phyloP scores from a whole-genome alignment of 2,113 vertebrate genomes.

The Natator depressus region DNA sequence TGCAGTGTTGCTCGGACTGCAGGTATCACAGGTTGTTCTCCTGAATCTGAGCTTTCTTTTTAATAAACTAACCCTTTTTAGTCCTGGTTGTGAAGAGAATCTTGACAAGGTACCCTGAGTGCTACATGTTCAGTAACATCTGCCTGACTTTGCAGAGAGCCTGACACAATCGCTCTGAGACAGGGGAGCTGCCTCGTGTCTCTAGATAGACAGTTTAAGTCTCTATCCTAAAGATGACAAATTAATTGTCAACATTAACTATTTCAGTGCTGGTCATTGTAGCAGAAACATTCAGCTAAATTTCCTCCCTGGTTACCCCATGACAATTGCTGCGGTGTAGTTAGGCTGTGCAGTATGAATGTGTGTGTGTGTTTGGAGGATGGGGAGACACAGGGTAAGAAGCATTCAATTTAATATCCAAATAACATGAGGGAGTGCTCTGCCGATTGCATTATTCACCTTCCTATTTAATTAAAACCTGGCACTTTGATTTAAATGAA shows the following conservation, averaged over 20 bases:
- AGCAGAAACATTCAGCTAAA: background rate
- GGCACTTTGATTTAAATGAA: background rate
- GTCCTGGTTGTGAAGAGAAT: background rate
- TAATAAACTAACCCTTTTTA: too few species aligned
- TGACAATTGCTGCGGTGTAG: too few species aligned
- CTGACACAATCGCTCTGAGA: background rate
- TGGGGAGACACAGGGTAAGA: background rate
- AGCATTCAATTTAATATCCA: background rate
- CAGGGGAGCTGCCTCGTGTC: background rate
- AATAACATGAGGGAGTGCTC: background rate
- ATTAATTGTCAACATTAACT: background rate
- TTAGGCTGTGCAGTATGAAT: too few species aligned
- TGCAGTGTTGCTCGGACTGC: background rate
- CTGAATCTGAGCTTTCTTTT: background rate
- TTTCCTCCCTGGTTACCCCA: background rate
- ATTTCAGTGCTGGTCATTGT: background rate
- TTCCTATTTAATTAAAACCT: background rate
- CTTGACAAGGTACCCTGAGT: background rate
- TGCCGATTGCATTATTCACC: background rate
- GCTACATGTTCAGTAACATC: background rate
- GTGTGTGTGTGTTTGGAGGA: too few species aligned
- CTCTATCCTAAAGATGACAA: background rate
- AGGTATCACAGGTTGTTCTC: background rate
- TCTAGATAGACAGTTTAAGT: background rate
- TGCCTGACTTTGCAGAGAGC: background rate